A percentile compares a stretch with the other conserved stretches of the same genome.
These are phyloP conservation scores for Xerus inauris DNA, from an alignment of 2,113 vertebrate species.

Conservation along the genomic window DNA sequence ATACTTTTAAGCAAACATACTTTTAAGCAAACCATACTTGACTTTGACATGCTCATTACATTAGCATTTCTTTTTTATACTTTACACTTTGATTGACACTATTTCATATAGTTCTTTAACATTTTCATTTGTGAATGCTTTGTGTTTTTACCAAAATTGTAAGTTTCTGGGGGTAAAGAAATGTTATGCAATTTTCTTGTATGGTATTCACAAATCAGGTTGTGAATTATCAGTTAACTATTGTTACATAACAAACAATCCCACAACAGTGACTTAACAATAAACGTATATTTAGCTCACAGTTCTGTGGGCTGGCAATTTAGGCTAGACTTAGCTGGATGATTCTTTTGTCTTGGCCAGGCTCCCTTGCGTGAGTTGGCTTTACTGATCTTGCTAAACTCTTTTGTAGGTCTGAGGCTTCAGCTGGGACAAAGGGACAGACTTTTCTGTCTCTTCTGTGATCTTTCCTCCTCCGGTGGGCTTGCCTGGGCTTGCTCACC, in stretches of 20 bases:
- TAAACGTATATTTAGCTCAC: not conserved
- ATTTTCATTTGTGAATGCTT: not conserved
- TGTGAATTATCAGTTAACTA: not conserved
- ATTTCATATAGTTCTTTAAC: not conserved
- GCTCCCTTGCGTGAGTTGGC: not conserved
- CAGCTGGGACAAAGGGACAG: not conserved
- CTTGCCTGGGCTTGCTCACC: not conserved
- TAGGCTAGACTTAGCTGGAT: not conserved
- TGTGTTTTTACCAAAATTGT: not conserved
- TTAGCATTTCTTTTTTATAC: not conserved
- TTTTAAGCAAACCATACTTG: not conserved
- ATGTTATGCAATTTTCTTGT: not conserved
- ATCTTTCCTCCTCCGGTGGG: not conserved
- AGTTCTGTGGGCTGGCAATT: not conserved
- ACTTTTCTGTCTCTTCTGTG: not conserved
- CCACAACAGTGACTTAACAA: not conserved
- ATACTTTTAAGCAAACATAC: not conserved
- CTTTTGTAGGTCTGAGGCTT: not conserved
- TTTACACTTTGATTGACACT: not conserved
- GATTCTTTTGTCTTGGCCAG: not conserved
- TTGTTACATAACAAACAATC: not conserved
- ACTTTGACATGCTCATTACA: not conserved
- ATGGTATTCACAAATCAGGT: not conserved
- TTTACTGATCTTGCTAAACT: not conserved
- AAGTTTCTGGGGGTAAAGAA: not conserved